Conservation (phyloP, 2,888 invertebrate genomes). For the Tetragonula carbonaria region DNA sequence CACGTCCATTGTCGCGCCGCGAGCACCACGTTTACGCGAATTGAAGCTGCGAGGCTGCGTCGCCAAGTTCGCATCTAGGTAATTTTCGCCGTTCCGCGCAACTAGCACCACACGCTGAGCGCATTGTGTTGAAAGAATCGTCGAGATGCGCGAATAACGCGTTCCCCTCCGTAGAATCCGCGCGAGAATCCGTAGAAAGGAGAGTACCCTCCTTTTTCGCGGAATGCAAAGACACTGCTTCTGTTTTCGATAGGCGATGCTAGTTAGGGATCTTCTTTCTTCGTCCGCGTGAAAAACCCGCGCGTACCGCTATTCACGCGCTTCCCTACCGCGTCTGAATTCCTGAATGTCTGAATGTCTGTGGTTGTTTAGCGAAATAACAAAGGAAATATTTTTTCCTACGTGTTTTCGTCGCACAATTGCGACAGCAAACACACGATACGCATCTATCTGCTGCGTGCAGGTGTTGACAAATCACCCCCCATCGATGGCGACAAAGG, state of each 20-base stretch:
- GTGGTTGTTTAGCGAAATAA: neutral
- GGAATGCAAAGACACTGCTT: conserved; percentile 29
- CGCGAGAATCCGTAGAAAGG: conserved; percentile 12
- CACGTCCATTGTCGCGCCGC: conserved; percentile 55
- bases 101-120: conserved; percentile 7
- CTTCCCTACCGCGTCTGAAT: neutral
- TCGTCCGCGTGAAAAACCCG: neutral
- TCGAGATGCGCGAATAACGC: conserved; percentile 33
- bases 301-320: neutral
- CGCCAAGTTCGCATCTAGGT: conserved; percentile 47
- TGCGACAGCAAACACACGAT: conserved; percentile 24
- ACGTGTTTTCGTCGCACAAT: neutral
- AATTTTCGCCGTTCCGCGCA: conserved; percentile 48
- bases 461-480: conserved; percentile 8
- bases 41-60: conserved; percentile 18
- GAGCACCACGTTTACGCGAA: conserved; percentile 7
- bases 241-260: conserved; percentile 48
- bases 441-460: neutral
- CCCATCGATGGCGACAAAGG: conserved; percentile 16
- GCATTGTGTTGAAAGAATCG: conserved; percentile 56
- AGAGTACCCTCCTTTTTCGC: conserved; percentile 10
- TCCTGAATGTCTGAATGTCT: neutral
- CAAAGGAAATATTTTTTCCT: neutral
- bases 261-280: conserved; percentile 36
- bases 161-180: conserved; percentile 15